Base-by-base conservation (phyloP, 2,888 invertebrate species). In the Lacanobia oleracea region DNA sequence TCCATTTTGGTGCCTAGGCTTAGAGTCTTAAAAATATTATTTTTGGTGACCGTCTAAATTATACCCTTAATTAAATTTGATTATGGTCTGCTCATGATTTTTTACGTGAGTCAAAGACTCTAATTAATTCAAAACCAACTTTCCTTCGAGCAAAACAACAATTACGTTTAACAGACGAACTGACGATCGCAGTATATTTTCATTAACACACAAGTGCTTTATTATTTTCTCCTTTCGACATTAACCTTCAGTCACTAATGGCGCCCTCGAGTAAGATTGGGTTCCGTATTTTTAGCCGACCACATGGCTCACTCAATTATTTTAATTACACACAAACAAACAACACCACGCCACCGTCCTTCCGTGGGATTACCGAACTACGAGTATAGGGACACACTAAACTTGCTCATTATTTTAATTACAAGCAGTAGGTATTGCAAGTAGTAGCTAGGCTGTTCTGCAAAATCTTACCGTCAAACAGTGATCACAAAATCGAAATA, bases 271-370 rank as follows among this genome's bases (percentile, higher is more conserved):
- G 71, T 53, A 63, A 76, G 67, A 81, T 77, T 70, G 65, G 53
- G 62, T 62, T 62, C 27, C 70, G 50, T 78, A 70, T 81, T 81
- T 80, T 70, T 81, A 65, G 57, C 27, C 37, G 56, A 53, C 50
- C 77, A 78, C 54, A 70, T 63, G 70, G 61, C 57, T 65, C n/a
- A 65, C 57, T 76, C 56, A 78, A 77, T 81, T 78, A 70, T 70
- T 81, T 78, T 78, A 81, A 78, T 76, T 76, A 70, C 37, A 77
- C 33, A 59, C 56, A 76, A 23, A 75, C 51, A 75, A 69, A 76
- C 54, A 75, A 66, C 60, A 43, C n/a, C 33, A 48, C 43, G 33
- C 57, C 43, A 21, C 9, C 43, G 33, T 40, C 27, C 27, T 63
- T 54, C 23, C 23, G 14, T 40, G 27, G 59, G 50, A 43, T 67